These are phyloP conservation scores for Drymonia ruficornis DNA, from an alignment of 2,888 invertebrate genomes.

Conservation along the genomic window DNA sequence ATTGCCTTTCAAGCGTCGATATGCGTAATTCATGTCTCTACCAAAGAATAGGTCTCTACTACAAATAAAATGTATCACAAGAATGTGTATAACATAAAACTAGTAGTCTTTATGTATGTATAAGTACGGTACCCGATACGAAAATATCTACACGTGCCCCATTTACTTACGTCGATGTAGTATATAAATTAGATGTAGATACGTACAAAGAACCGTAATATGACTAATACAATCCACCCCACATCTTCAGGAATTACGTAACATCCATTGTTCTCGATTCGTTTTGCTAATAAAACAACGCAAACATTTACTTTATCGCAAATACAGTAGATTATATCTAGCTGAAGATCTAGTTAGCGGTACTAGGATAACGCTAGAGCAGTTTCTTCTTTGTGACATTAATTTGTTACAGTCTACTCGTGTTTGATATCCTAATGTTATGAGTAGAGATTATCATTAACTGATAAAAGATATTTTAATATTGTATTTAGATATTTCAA, in stretches of 20 bases:
- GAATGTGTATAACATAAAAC: no score
- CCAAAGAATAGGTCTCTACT: no score
- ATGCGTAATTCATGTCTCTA: no score
- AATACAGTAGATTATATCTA: slow-evolving; percentile 19
- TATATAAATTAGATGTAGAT: not conserved
- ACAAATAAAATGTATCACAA: not conserved
- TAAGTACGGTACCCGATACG: not conserved
- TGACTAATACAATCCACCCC: slow-evolving; percentile 16
- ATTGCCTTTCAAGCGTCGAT: no score
- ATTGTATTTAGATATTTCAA: no score
- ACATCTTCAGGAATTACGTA: slow-evolving; percentile 27
- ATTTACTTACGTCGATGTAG: not conserved
- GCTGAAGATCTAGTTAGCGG: slow-evolving; percentile 11
- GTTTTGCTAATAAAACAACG: slow-evolving; percentile 30
- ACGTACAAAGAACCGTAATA: not conserved
- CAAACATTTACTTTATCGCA: slow-evolving; percentile 27
- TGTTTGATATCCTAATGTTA: no score
- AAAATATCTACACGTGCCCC: not conserved
- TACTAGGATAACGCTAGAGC: slow-evolving; percentile 12
- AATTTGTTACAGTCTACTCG: slow-evolving; percentile 9
- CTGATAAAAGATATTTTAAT: no score
- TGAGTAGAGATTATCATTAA: no score
- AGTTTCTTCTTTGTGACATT: slow-evolving; percentile 12
- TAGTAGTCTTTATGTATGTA: no score
- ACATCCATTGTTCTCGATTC: slow-evolving; percentile 33